Conservation (phyloP, 2,113 vertebrate genomes). For the Donacobius atricapilla region DNA sequence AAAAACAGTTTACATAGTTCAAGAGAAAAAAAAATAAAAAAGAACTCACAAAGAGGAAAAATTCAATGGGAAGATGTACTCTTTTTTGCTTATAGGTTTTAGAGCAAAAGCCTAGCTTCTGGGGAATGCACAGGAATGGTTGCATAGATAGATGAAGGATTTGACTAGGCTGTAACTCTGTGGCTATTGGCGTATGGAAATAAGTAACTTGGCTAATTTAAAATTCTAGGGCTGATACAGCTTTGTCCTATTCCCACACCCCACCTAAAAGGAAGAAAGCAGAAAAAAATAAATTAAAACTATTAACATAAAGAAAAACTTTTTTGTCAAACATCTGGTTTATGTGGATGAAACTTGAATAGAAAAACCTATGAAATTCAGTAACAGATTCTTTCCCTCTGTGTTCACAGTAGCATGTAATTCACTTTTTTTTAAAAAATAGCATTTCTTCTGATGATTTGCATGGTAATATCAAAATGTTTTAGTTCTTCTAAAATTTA, state of each 20-base stretch:
- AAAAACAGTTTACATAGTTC: background rate
- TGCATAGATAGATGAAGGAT: background rate
- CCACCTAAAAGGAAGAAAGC: background rate
- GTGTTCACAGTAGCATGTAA: background rate
- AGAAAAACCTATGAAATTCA: background rate
- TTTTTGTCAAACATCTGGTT: background rate
- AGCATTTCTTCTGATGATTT: background rate
- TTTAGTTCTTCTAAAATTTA: background rate
- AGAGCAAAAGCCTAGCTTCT: background rate
- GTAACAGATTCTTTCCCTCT: background rate
- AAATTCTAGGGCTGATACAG: background rate
- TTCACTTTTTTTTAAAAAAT: background rate
- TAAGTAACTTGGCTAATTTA: background rate
- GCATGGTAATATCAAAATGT: background rate
- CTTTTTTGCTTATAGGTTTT: background rate
- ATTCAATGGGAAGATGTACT: rapidly evolving
- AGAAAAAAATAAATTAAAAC: background rate
- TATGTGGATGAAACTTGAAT: background rate
- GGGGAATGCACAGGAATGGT: background rate
- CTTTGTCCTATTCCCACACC: rapidly evolving
- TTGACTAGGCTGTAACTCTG: background rate
- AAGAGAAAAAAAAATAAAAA: background rate
- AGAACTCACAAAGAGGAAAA: background rate
- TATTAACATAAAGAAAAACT: background rate
- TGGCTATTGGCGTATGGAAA: background rate